Percentiles rank a stretch among this genome's conserved stretches.
phyloP scores from a whole-genome alignment of 2,888 invertebrate species.

The Coelinius sp. region DNA sequence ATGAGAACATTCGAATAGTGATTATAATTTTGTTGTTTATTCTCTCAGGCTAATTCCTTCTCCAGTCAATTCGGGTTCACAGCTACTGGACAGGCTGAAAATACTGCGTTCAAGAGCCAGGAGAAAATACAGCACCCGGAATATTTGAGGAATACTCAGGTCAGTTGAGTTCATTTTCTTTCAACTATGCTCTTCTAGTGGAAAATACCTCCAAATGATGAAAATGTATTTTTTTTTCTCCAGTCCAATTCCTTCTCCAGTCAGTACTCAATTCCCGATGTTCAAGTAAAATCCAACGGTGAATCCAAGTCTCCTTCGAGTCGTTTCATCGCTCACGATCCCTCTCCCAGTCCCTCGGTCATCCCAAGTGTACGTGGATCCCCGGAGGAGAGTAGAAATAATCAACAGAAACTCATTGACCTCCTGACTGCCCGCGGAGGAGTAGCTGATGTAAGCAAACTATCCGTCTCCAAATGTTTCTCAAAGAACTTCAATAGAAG shows the following conservation, averaged over 20 bases:
- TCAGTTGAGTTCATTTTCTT: too few relatives aligned
- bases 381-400: conserved; percentile 67
- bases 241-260: neutral
- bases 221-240: neutral
- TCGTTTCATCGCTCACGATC: conserved; percentile 56
- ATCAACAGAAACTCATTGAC: conserved; percentile 73
- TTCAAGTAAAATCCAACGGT: conserved; percentile 54
- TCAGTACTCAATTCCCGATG: conserved; percentile 41
- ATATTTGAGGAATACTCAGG: too few relatives aligned
- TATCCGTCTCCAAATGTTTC: neutral
- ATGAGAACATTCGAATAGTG: too few relatives aligned
- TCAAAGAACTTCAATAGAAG: neutral
- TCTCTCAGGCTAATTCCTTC: too few relatives aligned
- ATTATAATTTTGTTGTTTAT: too few relatives aligned
- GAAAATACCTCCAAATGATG: neutral
- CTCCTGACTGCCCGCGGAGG: conserved; percentile 71
- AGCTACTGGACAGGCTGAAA: too few relatives aligned
- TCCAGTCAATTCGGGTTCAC: too few relatives aligned
- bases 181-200: neutral
- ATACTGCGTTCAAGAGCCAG: too few relatives aligned
- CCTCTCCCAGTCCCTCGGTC: conserved; percentile 54
- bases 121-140: too few relatives aligned
- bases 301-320: conserved; percentile 43
- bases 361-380: conserved; percentile 62
- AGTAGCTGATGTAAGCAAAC: conserved; percentile 64